These are phyloP conservation scores for Nyctibius grandis DNA, from an alignment of 2,797 vertebrate species.

Conservation along the genomic window DNA sequence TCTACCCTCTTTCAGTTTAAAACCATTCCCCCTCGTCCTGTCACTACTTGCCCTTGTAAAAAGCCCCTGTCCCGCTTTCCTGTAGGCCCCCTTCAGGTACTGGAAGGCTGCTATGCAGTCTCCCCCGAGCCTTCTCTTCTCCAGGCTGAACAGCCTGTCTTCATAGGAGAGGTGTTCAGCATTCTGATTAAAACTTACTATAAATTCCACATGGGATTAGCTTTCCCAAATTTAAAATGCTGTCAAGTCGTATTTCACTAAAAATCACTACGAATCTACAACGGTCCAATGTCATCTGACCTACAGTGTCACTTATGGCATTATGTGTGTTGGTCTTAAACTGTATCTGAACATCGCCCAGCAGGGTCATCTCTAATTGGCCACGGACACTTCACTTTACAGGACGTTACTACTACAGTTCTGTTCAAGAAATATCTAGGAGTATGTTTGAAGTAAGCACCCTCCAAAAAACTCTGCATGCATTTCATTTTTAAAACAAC, in stretches of 20 bases:
- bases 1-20: neutral
- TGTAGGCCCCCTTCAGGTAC: neutral
- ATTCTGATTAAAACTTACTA: neutral
- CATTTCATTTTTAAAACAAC: neutral
- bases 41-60: neutral
- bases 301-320: neutral
- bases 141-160: neutral
- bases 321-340: neutral
- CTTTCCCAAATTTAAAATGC: neutral
- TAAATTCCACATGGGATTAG: neutral
- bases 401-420: neutral
- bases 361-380: neutral
- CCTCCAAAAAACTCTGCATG: neutral
- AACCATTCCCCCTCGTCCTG: accelerated
- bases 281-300: neutral
- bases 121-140: accelerated
- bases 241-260: neutral
- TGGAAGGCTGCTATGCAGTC: neutral
- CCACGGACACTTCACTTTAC: neutral
- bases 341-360: neutral
- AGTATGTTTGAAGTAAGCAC: neutral
- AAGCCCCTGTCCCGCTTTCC: neutral
- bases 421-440: neutral
- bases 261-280: neutral
- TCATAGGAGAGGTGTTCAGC: neutral